Conservation (phyloP, 92 coral and sea anemone genomes). For the Epizoanthus rinbou region DNA sequence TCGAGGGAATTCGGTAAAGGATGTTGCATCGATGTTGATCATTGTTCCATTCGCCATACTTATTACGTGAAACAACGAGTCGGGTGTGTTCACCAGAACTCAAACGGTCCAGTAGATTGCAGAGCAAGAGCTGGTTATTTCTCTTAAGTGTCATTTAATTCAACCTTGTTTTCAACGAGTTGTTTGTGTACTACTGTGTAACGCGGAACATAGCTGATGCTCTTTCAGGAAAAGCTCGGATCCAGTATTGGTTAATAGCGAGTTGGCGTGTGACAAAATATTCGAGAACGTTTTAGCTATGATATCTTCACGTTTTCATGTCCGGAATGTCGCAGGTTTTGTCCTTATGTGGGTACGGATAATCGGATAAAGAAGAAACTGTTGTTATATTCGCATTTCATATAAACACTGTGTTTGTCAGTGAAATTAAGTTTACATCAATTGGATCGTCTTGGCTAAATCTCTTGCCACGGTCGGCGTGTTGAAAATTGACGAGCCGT, state of each 20-base stretch:
- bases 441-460: background rate
- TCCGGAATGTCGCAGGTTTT: conserved; percentile 30
- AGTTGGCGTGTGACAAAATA: background rate
- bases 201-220: background rate
- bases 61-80: conserved; percentile 3
- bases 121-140: background rate
- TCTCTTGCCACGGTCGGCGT: background rate
- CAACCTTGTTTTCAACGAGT: background rate
- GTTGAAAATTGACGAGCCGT: background rate
- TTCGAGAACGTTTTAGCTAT: conserved; percentile 27
- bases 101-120: background rate
- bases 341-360: conserved; percentile 19
- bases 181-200: background rate
- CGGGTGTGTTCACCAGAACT: conserved; percentile 37
- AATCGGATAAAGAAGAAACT: background rate
- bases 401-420: conserved; percentile 4
- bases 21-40: background rate
- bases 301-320: conserved; percentile 41
- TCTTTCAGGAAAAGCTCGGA: background rate
- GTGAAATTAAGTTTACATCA: background rate
- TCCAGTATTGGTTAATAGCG: background rate
- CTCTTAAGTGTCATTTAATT: background rate
- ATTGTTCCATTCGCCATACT: background rate
- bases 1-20: background rate
- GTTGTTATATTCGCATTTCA: conserved; percentile 10